Percentiles rank a stretch among this genome's conserved stretches.
Evolutionary conservation across 92 coral and sea anemone species (phyloP).

Genomic region (Parazoanthus darwini): DNA sequence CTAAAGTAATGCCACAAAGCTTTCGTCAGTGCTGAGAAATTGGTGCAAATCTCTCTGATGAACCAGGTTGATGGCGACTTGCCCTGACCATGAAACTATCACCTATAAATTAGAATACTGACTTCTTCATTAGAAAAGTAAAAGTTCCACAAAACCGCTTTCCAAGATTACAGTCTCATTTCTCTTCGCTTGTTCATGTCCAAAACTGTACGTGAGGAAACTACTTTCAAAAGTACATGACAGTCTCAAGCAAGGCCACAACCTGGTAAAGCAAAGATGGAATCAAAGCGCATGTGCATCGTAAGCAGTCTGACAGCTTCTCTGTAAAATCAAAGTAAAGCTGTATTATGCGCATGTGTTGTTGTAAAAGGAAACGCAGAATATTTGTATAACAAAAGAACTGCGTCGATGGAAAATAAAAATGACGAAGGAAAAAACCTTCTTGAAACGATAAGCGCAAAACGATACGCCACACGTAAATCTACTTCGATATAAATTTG

Average conservation of each 20-base stretch:
- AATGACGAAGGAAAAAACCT: not conserved
- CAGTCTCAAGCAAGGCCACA: not conserved
- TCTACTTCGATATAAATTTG: not conserved
- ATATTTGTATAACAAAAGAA: slow-evolving; percentile 26
- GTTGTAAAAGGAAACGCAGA: not conserved
- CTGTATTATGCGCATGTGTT: not conserved
- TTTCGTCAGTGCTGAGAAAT: not conserved
- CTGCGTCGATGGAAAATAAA: slow-evolving; percentile 28
- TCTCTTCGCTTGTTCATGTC: too few species aligned
- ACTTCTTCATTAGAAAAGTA: not conserved
- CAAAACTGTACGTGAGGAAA: not conserved
- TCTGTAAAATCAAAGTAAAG: slow-evolving; percentile 35
- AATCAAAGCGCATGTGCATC: too few species aligned
- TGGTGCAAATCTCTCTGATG: not conserved
- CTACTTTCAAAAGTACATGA: not conserved
- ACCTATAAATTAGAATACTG: too few species aligned
- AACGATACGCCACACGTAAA: not conserved
- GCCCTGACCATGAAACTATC: not conserved
- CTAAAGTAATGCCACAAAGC: not conserved
- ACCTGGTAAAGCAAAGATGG: slow-evolving; percentile 25
- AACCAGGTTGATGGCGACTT: slow-evolving; percentile 7
- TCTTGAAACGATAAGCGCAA: not conserved
- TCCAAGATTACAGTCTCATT: too few species aligned
- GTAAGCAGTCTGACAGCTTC: slow-evolving; percentile 20
- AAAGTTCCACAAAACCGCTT: too few species aligned